Evolutionary conservation across 1,140 invertebrate species (phyloP).

Genomic region (Neelides sp.): DNA sequence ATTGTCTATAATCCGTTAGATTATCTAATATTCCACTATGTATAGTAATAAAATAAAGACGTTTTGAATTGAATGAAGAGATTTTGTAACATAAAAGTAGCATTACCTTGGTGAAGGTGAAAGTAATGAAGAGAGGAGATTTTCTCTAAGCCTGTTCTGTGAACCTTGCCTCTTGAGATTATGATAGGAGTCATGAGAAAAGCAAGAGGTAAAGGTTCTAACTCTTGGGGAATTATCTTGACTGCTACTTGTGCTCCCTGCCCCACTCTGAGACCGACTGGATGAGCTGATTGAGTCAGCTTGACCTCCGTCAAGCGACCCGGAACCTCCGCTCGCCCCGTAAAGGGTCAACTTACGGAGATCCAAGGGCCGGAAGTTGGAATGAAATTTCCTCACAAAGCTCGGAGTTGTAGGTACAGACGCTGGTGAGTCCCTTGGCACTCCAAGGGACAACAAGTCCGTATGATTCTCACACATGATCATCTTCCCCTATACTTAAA

Average conservation of each 20-base stretch:
- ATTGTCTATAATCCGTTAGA: too few relatives aligned
- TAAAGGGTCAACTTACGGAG: conserved; percentile 28
- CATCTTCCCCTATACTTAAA: too few relatives aligned
- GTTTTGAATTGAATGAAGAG: too few relatives aligned
- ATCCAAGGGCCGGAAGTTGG: conserved; percentile 30
- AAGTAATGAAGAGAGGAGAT: conserved; percentile 24
- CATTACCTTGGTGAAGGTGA: conserved; percentile 31
- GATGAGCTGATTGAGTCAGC: conserved; percentile 10
- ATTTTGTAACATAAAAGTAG: too few relatives aligned
- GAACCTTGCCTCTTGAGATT: conserved; percentile 30
- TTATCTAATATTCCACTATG: too few relatives aligned
- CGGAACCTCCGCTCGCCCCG: conserved; percentile 5
- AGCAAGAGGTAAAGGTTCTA: conserved; percentile 16
- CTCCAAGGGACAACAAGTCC: conserved; percentile 8
- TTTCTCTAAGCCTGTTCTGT: conserved; percentile 26
- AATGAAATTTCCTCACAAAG: conserved; percentile 30
- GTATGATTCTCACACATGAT: conserved; percentile 27
- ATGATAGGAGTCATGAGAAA: conserved; percentile 28
- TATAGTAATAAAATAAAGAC: too few relatives aligned
- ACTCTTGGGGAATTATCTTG: conserved; percentile 21
- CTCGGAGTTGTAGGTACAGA: conserved; percentile 27
- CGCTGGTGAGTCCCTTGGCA: not conserved
- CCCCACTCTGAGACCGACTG: conserved; percentile 10
- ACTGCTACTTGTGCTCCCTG: conserved; percentile 17
- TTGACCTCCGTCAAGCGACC: not conserved